Base-by-base conservation (phyloP, 2,113 vertebrate genomes). In the Polypterus bichir region DNA sequence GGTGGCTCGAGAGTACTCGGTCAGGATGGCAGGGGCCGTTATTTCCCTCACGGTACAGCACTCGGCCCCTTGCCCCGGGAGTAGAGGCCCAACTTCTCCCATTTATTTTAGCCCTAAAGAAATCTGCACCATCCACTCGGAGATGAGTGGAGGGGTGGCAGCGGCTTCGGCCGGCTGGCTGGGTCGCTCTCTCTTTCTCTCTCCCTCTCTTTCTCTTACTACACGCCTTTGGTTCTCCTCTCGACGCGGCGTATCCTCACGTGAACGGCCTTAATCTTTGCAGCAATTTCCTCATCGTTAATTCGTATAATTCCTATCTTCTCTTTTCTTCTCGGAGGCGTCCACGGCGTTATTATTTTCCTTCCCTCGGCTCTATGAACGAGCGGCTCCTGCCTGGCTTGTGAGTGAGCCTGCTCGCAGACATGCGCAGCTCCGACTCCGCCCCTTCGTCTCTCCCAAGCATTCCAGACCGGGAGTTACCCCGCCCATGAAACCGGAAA, bases 61-160 rank as follows among this genome's bases (percentile, higher is more conserved):
- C 65, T 7, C 59, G 52, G 61, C 65, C 53, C 65, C 57, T 59
- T 65, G 69, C 66, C 61, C 59, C 65, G 69, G 52, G 63, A 64
- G 64, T 59, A 62, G 68, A 71, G 68, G 71, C 71, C 66, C 69
- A 56, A 71, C 62, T 59, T 70, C 74, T 65, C 69, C 70, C 79
- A 78, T 68, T 71, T 44, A 74, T 59, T 69, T 70, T 76, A 77
- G 79, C 79, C 81, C 73, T 66, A 70, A 61, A 65, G 70, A 67
- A 79, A 77, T 75, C 70, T 76, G 67, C 69, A 77, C 78, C 76
- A 75, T 74, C 71, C 76, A 70, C 68, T 71, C 8, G 68, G 56
- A 66, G 62, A 7, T n/a, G 56, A 66, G 66, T 64, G 64, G 65
- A 69, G 73, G 49, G 49, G 49, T 7, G 49, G 75, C 71, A 67